Evolutionary conservation across 2,113 vertebrate genomes (phyloP).

Genomic region (Notechis scutatus): DNA sequence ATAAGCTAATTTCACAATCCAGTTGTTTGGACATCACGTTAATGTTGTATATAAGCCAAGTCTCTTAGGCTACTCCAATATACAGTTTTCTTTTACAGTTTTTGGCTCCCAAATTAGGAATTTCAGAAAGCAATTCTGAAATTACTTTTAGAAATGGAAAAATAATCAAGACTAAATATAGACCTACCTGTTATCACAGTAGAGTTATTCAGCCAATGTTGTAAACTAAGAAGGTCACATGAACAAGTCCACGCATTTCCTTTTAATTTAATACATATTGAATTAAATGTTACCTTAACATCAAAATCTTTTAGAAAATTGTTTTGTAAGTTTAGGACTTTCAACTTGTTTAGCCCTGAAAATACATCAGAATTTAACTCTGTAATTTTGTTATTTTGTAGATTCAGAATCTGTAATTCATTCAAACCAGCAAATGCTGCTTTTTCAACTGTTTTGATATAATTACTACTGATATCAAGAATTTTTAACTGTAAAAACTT

Average conservation of each 20-base stretch:
- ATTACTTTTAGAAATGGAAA: background rate
- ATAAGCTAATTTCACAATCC: background rate
- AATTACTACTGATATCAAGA: slow-evolving; percentile 76
- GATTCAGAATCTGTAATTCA: slow-evolving; percentile 69
- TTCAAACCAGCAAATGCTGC: slow-evolving; percentile 70
- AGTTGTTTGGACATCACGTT: background rate
- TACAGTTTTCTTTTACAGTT: background rate
- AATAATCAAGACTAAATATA: background rate
- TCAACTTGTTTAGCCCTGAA: slow-evolving; percentile 58
- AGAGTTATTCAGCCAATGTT: slow-evolving; percentile 60
- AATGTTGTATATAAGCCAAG: background rate
- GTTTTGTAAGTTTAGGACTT: slow-evolving; percentile 65
- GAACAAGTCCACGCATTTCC: slow-evolving; percentile 85
- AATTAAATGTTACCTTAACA: slow-evolving; percentile 49
- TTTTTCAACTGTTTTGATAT: slow-evolving; percentile 68
- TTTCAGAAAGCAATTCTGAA: background rate
- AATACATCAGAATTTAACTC: slow-evolving; percentile 64
- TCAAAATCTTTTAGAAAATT: slow-evolving; percentile 67
- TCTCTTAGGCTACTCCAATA: background rate
- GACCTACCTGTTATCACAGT: slow-evolving; percentile 72
- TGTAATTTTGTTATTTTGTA: slow-evolving; percentile 77
- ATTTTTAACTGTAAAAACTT: slow-evolving; percentile 65
- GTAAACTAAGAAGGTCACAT: slow-evolving; percentile 67
- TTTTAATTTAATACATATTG: slow-evolving; percentile 64
- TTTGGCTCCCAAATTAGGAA: background rate